These are phyloP conservation scores for Anhinga rufa DNA, from an alignment of 2,113 vertebrate genomes.

Conservation along the genomic window DNA sequence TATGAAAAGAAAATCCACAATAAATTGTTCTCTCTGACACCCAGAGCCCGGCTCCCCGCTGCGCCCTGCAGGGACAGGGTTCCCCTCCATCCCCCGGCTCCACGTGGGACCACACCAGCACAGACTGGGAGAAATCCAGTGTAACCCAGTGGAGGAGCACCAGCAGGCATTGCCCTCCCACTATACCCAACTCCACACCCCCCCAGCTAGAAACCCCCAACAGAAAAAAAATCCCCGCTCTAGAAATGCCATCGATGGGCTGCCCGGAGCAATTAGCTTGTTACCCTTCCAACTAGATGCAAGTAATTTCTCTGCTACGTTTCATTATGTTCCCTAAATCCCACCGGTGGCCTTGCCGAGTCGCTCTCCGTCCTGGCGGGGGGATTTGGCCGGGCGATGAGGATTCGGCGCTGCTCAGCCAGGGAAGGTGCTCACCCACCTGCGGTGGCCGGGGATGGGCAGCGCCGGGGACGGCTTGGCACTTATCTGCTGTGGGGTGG, in stretches of 20 bases:
- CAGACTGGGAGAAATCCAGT: neutral
- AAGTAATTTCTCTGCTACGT: fast-evolving
- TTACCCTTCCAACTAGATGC: fast-evolving
- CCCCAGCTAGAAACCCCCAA: neutral
- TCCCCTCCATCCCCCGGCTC: neutral
- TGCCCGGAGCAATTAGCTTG: neutral
- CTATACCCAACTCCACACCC: neutral
- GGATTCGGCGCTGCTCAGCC: fast-evolving
- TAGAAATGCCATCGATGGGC: neutral
- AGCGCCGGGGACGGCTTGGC: neutral
- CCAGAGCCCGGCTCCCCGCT: neutral
- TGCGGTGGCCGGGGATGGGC: neutral
- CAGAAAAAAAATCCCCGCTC: neutral
- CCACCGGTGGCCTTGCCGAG: neutral
- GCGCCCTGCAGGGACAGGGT: neutral
- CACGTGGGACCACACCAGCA: neutral
- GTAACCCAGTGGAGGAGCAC: neutral
- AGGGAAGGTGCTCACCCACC: neutral
- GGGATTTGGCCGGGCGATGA: neutral
- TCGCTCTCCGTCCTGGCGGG: fast-evolving
- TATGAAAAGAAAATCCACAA: neutral
- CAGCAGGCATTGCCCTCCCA: neutral
- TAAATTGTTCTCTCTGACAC: neutral
- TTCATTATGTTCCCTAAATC: neutral
- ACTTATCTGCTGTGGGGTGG: slow-evolving; percentile 39